phyloP scores from a whole-genome alignment of 1,140 invertebrate species.

The Pissodes strobi region DNA sequence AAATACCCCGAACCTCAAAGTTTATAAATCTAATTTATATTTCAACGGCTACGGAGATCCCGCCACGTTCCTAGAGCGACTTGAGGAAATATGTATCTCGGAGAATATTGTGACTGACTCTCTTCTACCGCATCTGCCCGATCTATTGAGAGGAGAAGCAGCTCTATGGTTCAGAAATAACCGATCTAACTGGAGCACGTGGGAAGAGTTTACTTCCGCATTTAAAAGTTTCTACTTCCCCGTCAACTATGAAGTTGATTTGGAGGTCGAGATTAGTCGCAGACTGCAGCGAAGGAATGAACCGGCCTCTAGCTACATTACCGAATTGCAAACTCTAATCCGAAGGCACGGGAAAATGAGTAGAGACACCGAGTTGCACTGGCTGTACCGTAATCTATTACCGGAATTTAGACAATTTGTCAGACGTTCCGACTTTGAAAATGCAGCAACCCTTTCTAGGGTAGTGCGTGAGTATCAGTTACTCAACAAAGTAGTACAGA shows the following conservation, averaged over 20 bases:
- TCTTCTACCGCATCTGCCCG: slow-evolving; percentile 5
- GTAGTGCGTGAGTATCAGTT: neutral
- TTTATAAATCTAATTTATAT: no score
- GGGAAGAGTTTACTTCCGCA: neutral
- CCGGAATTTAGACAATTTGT: slow-evolving; percentile 21
- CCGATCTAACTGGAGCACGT: slow-evolving; percentile 1
- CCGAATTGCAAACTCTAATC: slow-evolving; percentile 18
- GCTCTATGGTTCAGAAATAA: slow-evolving; percentile 19
- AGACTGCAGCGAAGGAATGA: slow-evolving; percentile 2
- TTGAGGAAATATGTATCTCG: slow-evolving; percentile 2
- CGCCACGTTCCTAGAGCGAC: no score
- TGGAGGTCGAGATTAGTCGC: slow-evolving; percentile 6
- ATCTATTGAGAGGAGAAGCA: slow-evolving; percentile 11
- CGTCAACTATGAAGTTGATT: slow-evolving; percentile 6
- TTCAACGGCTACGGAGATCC: no score
- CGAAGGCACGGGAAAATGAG: slow-evolving; percentile 10
- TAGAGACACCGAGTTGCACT: neutral
- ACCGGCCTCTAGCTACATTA: neutral
- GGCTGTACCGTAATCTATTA: slow-evolving; percentile 23
- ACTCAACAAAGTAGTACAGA: no score
- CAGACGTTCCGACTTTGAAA: neutral
- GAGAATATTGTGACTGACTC: neutral
- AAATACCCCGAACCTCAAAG: no score
- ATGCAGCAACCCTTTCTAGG: no score
- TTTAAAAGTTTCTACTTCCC: slow-evolving; percentile 10